Conservation (phyloP, 2,888 invertebrate species). For the Harmothoe impar region DNA sequence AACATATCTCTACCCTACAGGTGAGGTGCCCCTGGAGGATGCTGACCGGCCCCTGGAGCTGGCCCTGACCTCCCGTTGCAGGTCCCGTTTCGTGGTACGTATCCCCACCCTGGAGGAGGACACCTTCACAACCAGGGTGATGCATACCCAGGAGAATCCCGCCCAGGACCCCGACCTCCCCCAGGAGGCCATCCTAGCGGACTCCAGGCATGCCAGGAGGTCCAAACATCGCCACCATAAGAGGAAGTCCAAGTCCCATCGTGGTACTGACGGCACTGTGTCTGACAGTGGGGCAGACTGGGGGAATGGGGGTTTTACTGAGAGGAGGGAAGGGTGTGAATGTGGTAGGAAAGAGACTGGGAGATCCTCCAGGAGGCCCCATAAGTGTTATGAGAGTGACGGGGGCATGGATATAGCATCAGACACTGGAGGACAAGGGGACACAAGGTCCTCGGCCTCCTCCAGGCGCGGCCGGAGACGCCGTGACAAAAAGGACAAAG, state of each 20-base stretch:
- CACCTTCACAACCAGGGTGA: background rate
- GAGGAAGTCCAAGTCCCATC: slow-evolving; percentile 30
- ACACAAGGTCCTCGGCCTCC: background rate
- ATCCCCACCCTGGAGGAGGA: background rate
- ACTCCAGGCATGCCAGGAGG: background rate
- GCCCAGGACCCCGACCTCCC: background rate
- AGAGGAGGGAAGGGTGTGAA: background rate
- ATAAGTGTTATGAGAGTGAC: slow-evolving; percentile 51
- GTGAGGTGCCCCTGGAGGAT: slow-evolving; percentile 52
- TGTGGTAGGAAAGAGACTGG: background rate
- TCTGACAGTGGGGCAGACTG: background rate
- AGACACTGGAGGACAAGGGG: background rate
- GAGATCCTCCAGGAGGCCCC: too few relatives aligned
- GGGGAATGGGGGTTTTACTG: background rate
- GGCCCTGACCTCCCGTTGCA: background rate
- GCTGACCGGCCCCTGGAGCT: slow-evolving; percentile 50
- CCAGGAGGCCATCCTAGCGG: background rate
- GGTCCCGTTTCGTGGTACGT: slow-evolving; percentile 55
- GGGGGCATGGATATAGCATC: background rate
- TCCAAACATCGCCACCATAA: background rate
- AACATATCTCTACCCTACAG: background rate
- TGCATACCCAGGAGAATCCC: background rate
- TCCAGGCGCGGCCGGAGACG: slow-evolving; percentile 28
- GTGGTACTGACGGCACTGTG: background rate
- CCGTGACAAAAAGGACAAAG: slow-evolving; percentile 7